These are phyloP conservation scores for Watsonalla cultraria DNA, from an alignment of 2,888 invertebrate genomes.

Conservation along the genomic window DNA sequence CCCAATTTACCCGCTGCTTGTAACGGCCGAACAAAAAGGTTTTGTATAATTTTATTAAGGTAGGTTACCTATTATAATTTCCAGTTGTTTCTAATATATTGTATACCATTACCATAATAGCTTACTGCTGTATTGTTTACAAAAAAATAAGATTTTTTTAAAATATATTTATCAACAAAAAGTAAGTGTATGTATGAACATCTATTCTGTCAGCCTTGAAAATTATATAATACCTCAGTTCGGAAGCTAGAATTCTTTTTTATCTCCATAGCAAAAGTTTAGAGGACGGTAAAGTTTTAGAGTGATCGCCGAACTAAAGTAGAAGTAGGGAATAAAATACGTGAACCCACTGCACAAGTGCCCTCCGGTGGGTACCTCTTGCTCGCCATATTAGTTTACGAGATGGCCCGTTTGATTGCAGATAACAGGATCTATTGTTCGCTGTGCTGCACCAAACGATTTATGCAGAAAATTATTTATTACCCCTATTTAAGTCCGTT, in stretches of 20 bases:
- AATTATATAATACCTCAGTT: not conserved
- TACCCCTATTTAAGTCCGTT: too few relatives aligned
- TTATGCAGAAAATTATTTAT: too few relatives aligned
- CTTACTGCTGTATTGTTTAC: not conserved
- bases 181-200: too few relatives aligned
- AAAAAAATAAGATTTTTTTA: not conserved
- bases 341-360: not conserved
- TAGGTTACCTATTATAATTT: conserved; percentile 4
- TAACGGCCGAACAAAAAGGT: conserved; percentile 19
- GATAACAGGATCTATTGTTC: too few relatives aligned
- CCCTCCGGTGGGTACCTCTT: not conserved
- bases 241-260: not conserved
- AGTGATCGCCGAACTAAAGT: not conserved
- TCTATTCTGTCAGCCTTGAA: too few relatives aligned
- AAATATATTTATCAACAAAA: too few relatives aligned
- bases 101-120: not conserved
- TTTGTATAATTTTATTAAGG: conserved; percentile 26
- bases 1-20: conserved; percentile 21
- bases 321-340: not conserved
- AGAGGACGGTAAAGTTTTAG: not conserved
- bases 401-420: too few relatives aligned
- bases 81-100: not conserved
- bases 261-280: not conserved
- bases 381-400: not conserved
- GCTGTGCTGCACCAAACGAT: too few relatives aligned